These are phyloP conservation scores for Cabera pusaria DNA, from an alignment of 2,888 invertebrate species.

Conservation along the genomic window DNA sequence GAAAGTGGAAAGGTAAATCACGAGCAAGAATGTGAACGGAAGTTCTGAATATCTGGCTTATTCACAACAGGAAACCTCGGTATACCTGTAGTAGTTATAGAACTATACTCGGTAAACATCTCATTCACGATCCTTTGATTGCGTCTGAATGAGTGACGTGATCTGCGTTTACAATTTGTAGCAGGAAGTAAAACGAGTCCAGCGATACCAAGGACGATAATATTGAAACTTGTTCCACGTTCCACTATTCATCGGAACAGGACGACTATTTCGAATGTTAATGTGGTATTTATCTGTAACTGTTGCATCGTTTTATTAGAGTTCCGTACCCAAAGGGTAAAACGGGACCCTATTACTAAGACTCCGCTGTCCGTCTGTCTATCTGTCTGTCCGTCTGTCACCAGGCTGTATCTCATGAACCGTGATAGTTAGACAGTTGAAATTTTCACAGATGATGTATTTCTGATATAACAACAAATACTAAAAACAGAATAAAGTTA, in stretches of 20 bases:
- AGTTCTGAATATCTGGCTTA: too few species aligned
- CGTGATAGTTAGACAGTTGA: too few species aligned
- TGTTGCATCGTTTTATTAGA: too few species aligned
- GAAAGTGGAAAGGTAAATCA: conserved; percentile 20
- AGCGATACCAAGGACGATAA: conserved; percentile 74
- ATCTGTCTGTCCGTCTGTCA: too few species aligned
- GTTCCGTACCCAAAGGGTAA: too few species aligned
- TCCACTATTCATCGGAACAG: conserved; percentile 40
- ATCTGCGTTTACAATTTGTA: conserved; percentile 69
- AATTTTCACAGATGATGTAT: too few species aligned
- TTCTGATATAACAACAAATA: too few species aligned
- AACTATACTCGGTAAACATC: conserved; percentile 68
- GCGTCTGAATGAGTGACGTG: conserved; percentile 79
- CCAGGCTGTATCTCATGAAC: too few species aligned
- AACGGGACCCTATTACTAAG: too few species aligned
- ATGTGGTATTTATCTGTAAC: conserved; percentile 8
- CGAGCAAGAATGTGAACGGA: neutral
- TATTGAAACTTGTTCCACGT: conserved; percentile 62
- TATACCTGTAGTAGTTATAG: conserved; percentile 48
- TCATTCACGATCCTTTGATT: conserved; percentile 80
- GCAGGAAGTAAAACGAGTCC: conserved; percentile 77
- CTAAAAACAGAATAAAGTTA: too few species aligned
- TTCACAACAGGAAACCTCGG: conserved; percentile 65
- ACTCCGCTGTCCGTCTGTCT: too few species aligned
- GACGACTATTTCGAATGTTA: conserved; percentile 25